These are phyloP conservation scores for Allobates femoralis DNA, from an alignment of 2,797 vertebrate species.

Conservation along the genomic window DNA sequence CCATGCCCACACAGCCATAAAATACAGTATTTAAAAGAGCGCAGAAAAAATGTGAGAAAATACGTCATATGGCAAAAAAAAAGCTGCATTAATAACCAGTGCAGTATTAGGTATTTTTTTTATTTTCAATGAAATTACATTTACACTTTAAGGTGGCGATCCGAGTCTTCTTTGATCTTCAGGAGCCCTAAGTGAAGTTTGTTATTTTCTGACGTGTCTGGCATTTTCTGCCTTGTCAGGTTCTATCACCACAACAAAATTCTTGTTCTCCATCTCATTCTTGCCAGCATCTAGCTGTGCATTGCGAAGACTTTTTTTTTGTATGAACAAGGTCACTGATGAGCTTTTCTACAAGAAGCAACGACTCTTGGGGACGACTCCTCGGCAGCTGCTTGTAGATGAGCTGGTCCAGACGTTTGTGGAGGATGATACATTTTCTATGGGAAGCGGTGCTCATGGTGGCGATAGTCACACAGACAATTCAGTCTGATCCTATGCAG, in stretches of 20 bases:
- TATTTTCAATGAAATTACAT: no score
- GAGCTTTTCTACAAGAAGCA: slow-evolving; percentile 94
- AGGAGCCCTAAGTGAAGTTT: slow-evolving; percentile 89
- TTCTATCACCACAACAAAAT: slow-evolving; percentile 87
- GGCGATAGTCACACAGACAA: slow-evolving; percentile 35
- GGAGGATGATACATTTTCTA: slow-evolving; percentile 87
- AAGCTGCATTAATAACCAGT: no score
- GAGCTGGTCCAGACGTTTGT: slow-evolving; percentile 92
- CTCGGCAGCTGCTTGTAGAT: slow-evolving; percentile 89
- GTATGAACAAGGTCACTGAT: slow-evolving; percentile 97
- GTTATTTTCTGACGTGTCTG: slow-evolving; percentile 85
- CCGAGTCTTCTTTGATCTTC: slow-evolving; percentile 87
- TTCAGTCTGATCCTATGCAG: neutral
- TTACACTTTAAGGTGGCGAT: slow-evolving; percentile 83
- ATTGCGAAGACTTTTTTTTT: slow-evolving; percentile 92
- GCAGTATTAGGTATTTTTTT: no score
- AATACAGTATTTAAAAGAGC: no score
- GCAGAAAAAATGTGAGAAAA: no score
- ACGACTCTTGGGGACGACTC: slow-evolving; percentile 88
- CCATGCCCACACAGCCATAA: no score
- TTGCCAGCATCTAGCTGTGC: slow-evolving; percentile 87
- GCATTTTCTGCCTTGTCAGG: slow-evolving; percentile 90
- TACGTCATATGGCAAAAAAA: no score
- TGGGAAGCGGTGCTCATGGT: slow-evolving; percentile 87
- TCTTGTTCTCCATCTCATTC: slow-evolving; percentile 86